phyloP scores from a whole-genome alignment of 2,888 invertebrate species.

The Eulithis prunata region DNA sequence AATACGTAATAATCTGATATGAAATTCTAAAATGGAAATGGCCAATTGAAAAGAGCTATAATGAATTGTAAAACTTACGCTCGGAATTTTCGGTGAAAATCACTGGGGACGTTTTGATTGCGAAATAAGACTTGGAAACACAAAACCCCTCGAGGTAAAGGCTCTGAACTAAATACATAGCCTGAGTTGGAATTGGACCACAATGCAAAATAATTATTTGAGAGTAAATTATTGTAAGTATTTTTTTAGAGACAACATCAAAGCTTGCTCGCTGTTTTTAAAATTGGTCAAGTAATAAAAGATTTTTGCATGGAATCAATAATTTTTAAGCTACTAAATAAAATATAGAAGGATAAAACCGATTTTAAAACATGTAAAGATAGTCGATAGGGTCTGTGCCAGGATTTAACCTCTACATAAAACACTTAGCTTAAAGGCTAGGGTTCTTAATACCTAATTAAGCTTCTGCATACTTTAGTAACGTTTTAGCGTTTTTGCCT shows the following conservation, averaged over 20 bases:
- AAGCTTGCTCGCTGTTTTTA: too few relatives aligned
- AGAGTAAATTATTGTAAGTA: conserved; percentile 17
- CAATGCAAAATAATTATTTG: conserved; percentile 30
- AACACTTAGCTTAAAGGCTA: too few relatives aligned
- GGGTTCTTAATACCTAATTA: too few relatives aligned
- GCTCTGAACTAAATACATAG: conserved; percentile 53
- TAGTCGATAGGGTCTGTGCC: too few relatives aligned
- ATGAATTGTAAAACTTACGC: conserved; percentile 34
- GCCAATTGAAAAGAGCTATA: conserved; percentile 37
- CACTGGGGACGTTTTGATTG: conserved; percentile 55
- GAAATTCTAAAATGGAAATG: conserved; percentile 17
- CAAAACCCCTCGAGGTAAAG: conserved; percentile 51
- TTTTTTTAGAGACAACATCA: conserved; percentile 20
- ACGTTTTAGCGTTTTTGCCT: too few relatives aligned
- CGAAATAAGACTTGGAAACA: conserved; percentile 57
- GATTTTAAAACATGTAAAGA: too few relatives aligned
- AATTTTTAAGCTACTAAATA: too few relatives aligned
- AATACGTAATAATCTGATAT: conserved; percentile 7
- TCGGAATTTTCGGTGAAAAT: conserved; percentile 40
- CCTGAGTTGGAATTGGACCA: conserved; percentile 44
- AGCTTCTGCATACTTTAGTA: too few relatives aligned
- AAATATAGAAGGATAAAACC: too few relatives aligned
- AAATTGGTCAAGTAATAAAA: too few relatives aligned
- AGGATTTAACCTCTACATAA: too few relatives aligned
- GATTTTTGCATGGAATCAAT: too few relatives aligned